Percentiles rank a stretch among this genome's conserved stretches.
Conservation (phyloP, 2,888 invertebrate species). For the Leucophenga maculata region DNA sequence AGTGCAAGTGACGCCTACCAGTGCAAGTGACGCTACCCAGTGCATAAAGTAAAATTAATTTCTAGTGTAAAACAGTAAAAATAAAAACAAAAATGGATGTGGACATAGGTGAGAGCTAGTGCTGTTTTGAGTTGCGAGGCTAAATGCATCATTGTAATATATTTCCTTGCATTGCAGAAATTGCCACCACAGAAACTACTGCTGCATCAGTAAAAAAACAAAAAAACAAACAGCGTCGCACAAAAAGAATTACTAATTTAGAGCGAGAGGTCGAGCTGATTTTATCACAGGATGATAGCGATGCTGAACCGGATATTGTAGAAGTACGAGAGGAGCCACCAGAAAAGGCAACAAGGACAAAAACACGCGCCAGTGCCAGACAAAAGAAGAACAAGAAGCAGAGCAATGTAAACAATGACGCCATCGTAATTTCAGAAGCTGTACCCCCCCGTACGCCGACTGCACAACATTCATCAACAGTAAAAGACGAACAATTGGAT, state of each 20-base stretch:
- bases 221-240: not conserved
- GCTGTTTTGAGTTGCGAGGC: no score
- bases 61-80: not conserved
- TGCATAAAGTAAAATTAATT: no score
- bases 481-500: not conserved
- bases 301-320: conserved; percentile 6
- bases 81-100: not conserved
- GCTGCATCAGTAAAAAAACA: no score
- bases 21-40: not conserved
- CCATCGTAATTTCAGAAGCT: not conserved
- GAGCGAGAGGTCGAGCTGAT: conserved; percentile 39
- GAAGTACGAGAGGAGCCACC: not conserved
- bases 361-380: not conserved
- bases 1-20: conserved; percentile 1
- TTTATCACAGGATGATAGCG: conserved; percentile 36
- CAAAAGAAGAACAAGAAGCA: not conserved
- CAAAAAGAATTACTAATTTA: conserved; percentile 27
- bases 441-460: not conserved
- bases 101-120: no score
- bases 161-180: no score
- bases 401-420: not conserved
- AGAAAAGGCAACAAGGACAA: no score
- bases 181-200: no score
- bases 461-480: no score
- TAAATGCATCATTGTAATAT: no score